phyloP scores from a whole-genome alignment of 2,113 vertebrate species.

The Meriones unguiculatus region DNA sequence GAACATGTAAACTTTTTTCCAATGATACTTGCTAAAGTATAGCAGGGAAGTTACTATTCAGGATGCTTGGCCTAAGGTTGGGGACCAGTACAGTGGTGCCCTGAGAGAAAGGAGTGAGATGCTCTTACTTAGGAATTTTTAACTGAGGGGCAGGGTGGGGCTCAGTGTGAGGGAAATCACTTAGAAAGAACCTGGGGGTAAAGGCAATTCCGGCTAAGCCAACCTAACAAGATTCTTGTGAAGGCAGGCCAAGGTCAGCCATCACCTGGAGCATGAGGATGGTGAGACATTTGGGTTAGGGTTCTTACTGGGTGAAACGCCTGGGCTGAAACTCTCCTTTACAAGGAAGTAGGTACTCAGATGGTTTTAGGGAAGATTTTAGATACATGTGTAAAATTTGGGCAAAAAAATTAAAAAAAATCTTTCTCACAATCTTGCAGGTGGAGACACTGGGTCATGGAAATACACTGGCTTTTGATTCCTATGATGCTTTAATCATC shows the following conservation, averaged over 20 bases:
- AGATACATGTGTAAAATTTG: not conserved
- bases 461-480: not conserved
- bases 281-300: not conserved
- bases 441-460: not conserved
- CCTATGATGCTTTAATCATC: not conserved
- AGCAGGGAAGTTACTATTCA: not conserved
- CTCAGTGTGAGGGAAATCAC: not conserved
- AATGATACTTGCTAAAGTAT: not conserved
- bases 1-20: not conserved
- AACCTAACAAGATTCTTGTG: not conserved
- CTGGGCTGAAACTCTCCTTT: not conserved
- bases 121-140: not conserved
- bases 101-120: not conserved
- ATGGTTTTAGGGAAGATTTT: too few species aligned
- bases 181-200: not conserved
- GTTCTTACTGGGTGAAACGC: not conserved
- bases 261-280: not conserved
- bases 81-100: not conserved
- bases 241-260: not conserved
- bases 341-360: not conserved
- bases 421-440: too few species aligned
- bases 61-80: not conserved
- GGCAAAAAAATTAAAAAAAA: not conserved
- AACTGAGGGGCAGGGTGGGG: too few species aligned
- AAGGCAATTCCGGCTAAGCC: not conserved